Evolutionary conservation across 37 sponge, comb jelly and placozoan species (phyloP).

Genomic region (Eunapius fragilis): DNA sequence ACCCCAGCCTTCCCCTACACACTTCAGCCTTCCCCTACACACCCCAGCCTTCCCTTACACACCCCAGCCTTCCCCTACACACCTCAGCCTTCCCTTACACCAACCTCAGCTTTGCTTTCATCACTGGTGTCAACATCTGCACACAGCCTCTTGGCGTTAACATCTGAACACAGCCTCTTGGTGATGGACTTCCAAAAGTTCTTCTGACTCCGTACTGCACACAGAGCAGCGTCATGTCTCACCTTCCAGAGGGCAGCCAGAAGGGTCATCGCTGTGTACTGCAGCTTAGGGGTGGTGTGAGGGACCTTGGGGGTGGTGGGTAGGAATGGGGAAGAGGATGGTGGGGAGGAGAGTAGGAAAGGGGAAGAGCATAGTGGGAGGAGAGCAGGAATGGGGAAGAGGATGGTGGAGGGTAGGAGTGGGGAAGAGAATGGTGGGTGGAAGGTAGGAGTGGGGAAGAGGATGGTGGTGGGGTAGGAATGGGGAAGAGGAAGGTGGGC

Average conservation of each 20-base stretch:
- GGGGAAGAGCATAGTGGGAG: not conserved
- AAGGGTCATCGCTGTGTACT: constrained; percentile 32
- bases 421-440: not conserved
- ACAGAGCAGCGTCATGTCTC: constrained; percentile 56
- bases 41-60: too few relatives aligned
- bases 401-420: not conserved
- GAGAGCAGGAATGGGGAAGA: not conserved
- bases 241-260: constrained; percentile 61
- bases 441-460: not conserved
- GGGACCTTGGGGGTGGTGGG: constrained; percentile 10
- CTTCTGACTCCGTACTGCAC: constrained; percentile 33
- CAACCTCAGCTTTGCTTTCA: not conserved
- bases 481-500: not conserved
- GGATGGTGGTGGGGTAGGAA: not conserved
- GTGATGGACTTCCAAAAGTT: constrained; percentile 61
- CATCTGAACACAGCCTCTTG: constrained; percentile 16
- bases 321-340: not conserved
- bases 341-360: constrained; percentile 4
- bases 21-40: too few relatives aligned
- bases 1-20: too few relatives aligned
- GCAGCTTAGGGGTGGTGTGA: constrained; percentile 1
- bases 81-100: not conserved
- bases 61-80: too few relatives aligned
- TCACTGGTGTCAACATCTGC: not conserved
- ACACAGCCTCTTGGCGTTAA: too few relatives aligned